A percentile compares a stretch with the other conserved stretches of the same genome.
phyloP scores from a whole-genome alignment of 2,888 invertebrate species.

The Noctuana brunneofusca region DNA sequence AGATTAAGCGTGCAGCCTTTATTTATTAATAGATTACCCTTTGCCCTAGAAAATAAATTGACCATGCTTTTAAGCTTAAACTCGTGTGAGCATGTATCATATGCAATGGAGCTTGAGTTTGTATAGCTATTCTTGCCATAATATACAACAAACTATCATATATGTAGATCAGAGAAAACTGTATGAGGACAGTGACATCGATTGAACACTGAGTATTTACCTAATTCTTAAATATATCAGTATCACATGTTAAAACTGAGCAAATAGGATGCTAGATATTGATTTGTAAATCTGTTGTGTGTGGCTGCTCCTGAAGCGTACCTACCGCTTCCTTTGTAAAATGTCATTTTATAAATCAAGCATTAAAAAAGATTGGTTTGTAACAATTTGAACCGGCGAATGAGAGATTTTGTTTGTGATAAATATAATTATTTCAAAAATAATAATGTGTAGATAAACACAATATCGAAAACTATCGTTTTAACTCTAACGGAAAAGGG shows the following conservation, averaged over 20 bases:
- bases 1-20: conserved; percentile 70
- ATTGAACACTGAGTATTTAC: not conserved
- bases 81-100: conserved; percentile 68
- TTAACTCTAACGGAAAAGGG: not conserved
- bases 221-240: not conserved
- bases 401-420: not conserved
- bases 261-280: conserved; percentile 50
- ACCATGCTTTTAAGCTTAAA: conserved; percentile 69
- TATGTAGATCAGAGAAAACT: not conserved
- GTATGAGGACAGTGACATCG: too few species aligned
- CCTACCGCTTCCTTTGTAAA: not conserved
- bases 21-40: conserved; percentile 73
- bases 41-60: conserved; percentile 75
- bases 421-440: not conserved
- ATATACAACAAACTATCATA: not conserved
- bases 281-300: conserved; percentile 56
- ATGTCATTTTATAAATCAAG: not conserved
- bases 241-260: not conserved
- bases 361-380: not conserved
- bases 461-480: not conserved
- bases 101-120: conserved; percentile 63
- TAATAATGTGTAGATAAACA: not conserved
- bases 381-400: not conserved
- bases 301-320: conserved; percentile 27
- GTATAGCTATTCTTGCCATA: conserved; percentile 8